These are phyloP conservation scores for Cartodere bifasciata DNA, from an alignment of 2,888 invertebrate genomes.

Conservation along the genomic window DNA sequence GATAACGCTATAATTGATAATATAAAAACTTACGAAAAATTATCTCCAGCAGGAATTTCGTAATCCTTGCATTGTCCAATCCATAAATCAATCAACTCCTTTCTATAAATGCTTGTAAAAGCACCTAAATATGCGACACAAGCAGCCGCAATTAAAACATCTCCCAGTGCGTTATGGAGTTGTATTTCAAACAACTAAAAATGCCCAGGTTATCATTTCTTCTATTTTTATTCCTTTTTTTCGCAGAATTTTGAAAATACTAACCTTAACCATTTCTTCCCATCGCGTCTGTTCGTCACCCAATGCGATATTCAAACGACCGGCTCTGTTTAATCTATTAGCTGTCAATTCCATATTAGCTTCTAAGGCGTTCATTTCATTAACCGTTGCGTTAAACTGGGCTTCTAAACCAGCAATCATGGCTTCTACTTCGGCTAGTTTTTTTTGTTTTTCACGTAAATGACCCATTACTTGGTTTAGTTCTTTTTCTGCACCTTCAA, in stretches of 20 bases:
- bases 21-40: conserved; percentile 42
- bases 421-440: conserved; percentile 70
- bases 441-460: conserved; percentile 66
- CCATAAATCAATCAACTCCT: conserved; percentile 57
- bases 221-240: neutral
- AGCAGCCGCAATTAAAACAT: conserved; percentile 75
- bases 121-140: conserved; percentile 87
- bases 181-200: conserved; percentile 49
- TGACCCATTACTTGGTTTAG: conserved; percentile 63
- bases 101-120: conserved; percentile 63
- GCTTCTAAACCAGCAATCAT: conserved; percentile 44
- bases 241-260: no score
- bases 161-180: conserved; percentile 66
- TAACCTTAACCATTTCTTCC: conserved; percentile 59
- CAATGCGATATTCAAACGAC: conserved; percentile 72
- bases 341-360: conserved; percentile 66
- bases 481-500: conserved; percentile 66
- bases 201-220: neutral
- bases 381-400: conserved; percentile 57
- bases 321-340: conserved; percentile 66
- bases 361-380: conserved; percentile 61
- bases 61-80: conserved; percentile 48
- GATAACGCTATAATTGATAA: no score
- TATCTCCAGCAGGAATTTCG: conserved; percentile 57
- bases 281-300: conserved; percentile 78